A percentile compares a stretch with the other conserved stretches of the same genome.
Conservation (phyloP, 2,797 vertebrate genomes). For the Etheostoma nigrum region DNA sequence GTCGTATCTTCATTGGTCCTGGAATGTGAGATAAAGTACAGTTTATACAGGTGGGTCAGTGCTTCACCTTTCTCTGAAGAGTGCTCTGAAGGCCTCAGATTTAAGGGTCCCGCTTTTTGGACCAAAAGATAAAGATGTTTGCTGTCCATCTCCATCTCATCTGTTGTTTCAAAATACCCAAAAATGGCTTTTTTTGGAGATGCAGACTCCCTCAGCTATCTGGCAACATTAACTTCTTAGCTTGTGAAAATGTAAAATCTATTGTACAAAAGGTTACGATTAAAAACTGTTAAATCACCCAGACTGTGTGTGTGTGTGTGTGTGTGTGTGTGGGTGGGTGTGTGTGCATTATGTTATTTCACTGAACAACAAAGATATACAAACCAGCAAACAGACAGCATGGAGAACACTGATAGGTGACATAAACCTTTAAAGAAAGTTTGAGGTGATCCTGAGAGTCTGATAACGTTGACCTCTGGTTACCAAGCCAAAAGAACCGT, state of each 20-base stretch:
- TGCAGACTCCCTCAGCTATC: conserved; percentile 61
- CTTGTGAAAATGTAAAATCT: conserved; percentile 88
- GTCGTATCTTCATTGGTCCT: conserved; percentile 16
- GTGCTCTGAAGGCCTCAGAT: not conserved
- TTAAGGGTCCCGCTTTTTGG: conserved; percentile 14
- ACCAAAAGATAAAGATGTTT: conserved; percentile 55
- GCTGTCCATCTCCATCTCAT: conserved; percentile 63
- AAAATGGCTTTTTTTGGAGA: conserved; percentile 61
- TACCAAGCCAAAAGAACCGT: not conserved
- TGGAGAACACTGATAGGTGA: not conserved
- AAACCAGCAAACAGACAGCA: not conserved
- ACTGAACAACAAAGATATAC: not conserved
- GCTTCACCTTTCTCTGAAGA: conserved; percentile 3
- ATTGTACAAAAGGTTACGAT: conserved; percentile 83
- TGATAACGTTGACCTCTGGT: conserved; percentile 26
- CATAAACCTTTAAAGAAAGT: not conserved
- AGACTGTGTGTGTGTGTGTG: conserved; percentile 15
- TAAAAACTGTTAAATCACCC: conserved; percentile 82
- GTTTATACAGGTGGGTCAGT: conserved; percentile 10
- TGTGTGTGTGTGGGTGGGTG: not conserved
- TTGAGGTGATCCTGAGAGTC: conserved; percentile 4
- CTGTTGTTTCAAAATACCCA: conserved; percentile 60
- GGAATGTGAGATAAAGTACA: not conserved
- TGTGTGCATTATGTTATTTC: conserved; percentile 28
- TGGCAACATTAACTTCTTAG: conserved; percentile 79